Base-by-base conservation (phyloP, 2,888 invertebrate genomes). In the Apodemia zela region DNA sequence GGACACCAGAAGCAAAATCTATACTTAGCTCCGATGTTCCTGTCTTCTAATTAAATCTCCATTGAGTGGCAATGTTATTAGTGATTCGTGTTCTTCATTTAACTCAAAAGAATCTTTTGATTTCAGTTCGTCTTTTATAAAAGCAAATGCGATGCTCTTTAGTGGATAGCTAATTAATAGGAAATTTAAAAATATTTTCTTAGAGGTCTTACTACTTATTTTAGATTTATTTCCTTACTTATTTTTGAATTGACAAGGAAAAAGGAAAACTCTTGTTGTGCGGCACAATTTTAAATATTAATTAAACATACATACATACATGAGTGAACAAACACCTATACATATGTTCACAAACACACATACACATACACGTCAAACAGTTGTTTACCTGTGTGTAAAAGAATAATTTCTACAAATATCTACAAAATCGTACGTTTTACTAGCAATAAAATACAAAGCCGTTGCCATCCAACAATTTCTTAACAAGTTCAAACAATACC, bases 51-150 rank as follows among this genome's bases (percentile, higher is more conserved):
- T 61, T 61, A 61, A 51, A 51, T 61, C 51, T n/a, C 49, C 61
- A 35, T 61, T 33, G 54, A 61, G 61, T 54, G 33, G 61, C 61
- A 51, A 61, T 61, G 61, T 61, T 51, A 51, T 51, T 54, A 61
- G 49, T 49, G 49, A 18, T 49, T 49, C 49, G 18, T 11, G 18
- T 49, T 18, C 49, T 49, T 49, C 18, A 61, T 61, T 61, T 51
- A 61, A 33, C 21, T 61, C 35, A 61, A 51, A 33, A 21, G 49
- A 61, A 38, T 38, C 49, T 49, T 61, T 54, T 35, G 38, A 35
- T 38, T n/a, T 42, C 42, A 42, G 42, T n/a, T 38, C 51, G 18
- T 10, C 18, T 49, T 49, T 49, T 49, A 10, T 18, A 49, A 49
- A 10, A 11, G n/a, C 10, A 42, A 49, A 49, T 18, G 10, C 11